phyloP scores from a whole-genome alignment of 2,797 vertebrate genomes.

The Melanotaenia boesemani region DNA sequence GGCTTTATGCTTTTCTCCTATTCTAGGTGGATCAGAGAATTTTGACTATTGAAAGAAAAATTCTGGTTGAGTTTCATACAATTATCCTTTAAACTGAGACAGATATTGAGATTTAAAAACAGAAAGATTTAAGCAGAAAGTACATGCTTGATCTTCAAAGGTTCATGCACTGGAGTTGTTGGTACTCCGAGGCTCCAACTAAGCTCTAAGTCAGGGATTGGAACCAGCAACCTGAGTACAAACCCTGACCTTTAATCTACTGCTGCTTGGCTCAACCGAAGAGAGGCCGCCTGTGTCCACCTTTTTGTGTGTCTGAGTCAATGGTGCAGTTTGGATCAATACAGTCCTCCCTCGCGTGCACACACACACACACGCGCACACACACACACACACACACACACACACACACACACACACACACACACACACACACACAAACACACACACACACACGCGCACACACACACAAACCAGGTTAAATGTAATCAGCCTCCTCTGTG shows the following conservation, averaged over 20 bases:
- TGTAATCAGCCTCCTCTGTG: conserved; percentile 76
- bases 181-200: background rate
- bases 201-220: background rate
- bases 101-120: too few relatives aligned
- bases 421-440: conserved; percentile 32
- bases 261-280: background rate
- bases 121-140: too few relatives aligned
- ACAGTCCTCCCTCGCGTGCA: conserved; percentile 26
- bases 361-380: too few relatives aligned
- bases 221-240: conserved; percentile 20
- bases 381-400: too few relatives aligned
- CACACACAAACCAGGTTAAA: conserved; percentile 63
- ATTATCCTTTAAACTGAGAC: too few relatives aligned
- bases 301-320: conserved; percentile 19
- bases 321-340: conserved; percentile 57
- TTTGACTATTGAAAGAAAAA: too few relatives aligned
- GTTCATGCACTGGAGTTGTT: background rate
- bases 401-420: conserved; percentile 19
- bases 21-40: too few relatives aligned
- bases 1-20: too few relatives aligned
- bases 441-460: conserved; percentile 31
- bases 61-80: too few relatives aligned
- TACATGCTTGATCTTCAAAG: too few relatives aligned
- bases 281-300: background rate
- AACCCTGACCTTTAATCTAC: conserved; percentile 40